These are phyloP conservation scores for Drosophila melanica DNA, from an alignment of 1,140 invertebrate species.

Conservation along the genomic window DNA sequence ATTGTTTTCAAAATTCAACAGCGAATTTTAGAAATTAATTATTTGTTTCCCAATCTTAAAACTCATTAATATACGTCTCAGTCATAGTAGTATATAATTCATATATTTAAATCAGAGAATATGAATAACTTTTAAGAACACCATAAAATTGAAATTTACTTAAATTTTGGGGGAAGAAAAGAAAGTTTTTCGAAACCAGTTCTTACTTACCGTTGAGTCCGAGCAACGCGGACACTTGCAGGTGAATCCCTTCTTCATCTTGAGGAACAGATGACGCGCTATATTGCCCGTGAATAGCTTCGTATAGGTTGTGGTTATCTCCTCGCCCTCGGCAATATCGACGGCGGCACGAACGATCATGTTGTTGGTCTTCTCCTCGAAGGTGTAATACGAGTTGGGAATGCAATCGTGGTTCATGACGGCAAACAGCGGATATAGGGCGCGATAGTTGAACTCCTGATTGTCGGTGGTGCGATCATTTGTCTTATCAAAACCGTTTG, in stretches of 20 bases:
- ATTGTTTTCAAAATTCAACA: too few relatives aligned
- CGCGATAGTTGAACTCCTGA: constrained; percentile 86
- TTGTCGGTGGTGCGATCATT: constrained; percentile 84
- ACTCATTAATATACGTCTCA: too few relatives aligned
- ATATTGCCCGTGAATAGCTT: constrained; percentile 89
- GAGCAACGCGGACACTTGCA: constrained; percentile 89
- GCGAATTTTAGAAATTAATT: too few relatives aligned
- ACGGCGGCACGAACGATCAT: constrained; percentile 88
- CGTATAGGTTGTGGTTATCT: constrained; percentile 90
- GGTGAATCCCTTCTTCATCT: constrained; percentile 89
- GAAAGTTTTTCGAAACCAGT: too few relatives aligned
- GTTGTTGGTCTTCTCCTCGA: constrained; percentile 85
- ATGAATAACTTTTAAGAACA: too few relatives aligned
- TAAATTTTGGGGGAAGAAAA: too few relatives aligned
- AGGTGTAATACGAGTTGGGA: constrained; percentile 90
- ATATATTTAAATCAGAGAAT: too few relatives aligned
- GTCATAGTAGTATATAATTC: too few relatives aligned
- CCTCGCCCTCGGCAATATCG: constrained; percentile 87
- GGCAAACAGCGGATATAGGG: constrained; percentile 89
- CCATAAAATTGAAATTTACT: too few relatives aligned
- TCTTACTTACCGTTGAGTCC: constrained; percentile 87
- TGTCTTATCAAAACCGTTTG: constrained; percentile 90
- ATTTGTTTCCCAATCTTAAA: too few relatives aligned
- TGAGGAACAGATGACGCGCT: constrained; percentile 87
- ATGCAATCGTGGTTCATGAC: constrained; percentile 91